These are phyloP conservation scores for Candoia aspera DNA, from an alignment of 2,113 vertebrate species.

Conservation along the genomic window DNA sequence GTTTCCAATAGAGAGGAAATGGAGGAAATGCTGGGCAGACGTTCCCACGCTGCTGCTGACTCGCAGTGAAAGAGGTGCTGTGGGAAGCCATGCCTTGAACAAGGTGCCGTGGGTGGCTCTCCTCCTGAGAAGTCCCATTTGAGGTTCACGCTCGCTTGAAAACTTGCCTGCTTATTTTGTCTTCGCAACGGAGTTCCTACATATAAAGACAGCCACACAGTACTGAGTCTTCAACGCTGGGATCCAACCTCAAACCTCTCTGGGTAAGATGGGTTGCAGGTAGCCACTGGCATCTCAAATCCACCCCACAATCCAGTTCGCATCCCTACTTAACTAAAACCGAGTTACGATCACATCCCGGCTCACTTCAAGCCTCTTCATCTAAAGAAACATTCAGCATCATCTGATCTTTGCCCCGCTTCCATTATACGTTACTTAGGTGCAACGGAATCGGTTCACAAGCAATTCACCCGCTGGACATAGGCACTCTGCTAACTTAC, in stretches of 20 bases:
- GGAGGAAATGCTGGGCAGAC: neutral
- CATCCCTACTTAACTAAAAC: neutral
- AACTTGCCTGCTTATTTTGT: slow-evolving; percentile 82
- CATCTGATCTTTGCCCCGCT: neutral
- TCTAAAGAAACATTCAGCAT: neutral
- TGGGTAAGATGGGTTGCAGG: neutral
- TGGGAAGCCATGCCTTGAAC: too few relatives aligned
- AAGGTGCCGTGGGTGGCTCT: too few relatives aligned
- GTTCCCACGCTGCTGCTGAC: neutral
- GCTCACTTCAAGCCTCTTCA: neutral
- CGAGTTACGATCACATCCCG: neutral
- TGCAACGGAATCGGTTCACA: neutral
- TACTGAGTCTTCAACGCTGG: neutral
- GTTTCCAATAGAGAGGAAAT: neutral
- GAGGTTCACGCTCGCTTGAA: slow-evolving; percentile 74
- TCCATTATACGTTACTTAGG: neutral
- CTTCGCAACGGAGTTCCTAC: slow-evolving; percentile 86
- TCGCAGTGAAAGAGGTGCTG: neutral
- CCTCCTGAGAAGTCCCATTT: neutral
- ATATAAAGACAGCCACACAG: neutral
- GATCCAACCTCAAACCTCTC: neutral
- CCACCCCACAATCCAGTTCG: neutral
- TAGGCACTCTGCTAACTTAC: neutral
- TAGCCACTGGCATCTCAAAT: neutral
- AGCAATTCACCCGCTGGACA: neutral